Evolutionary conservation across 1,140 invertebrate species (phyloP), one percentile per base, ranked within the genome.

Genomic region (Pseudachorutes palmiensis): DNA sequence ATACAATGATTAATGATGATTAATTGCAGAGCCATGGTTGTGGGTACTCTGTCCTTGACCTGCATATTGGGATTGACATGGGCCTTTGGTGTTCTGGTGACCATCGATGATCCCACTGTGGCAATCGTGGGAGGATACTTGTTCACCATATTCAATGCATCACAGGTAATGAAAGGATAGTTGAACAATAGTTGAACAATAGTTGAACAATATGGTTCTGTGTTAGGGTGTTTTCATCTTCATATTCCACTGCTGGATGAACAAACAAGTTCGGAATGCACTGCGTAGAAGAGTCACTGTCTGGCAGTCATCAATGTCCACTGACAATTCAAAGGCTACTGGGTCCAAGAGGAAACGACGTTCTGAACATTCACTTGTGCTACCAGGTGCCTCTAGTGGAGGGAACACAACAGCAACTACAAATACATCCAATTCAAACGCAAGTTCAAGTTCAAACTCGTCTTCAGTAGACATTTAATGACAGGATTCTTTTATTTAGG

Each of bases 91-190:
- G 2, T 41, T 26, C 24, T 63, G 3, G 12, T 63, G 26, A 31
- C 14, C 3, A 63, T 63, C 28, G 30, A 3, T 16, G 28, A 63
- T 26, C 2, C 19, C 5, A 63, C 5, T 12, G 14, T 45, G 19
- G 32, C 61, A 26, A 63, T 5, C 3, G 61, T 63, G 2, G 61
- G 26, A n/a, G 32, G 31, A 31, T 63, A 63, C 28, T 16, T 63
- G 2, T 63, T 63, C 24, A 63, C 61, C 36, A 63, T 63, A 24
- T 48, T 63, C 36, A 63, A 63, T 32, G 61, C 61, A n/a, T 63
- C 61, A 3, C 61, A 63, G 61, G 61, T 63, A 63, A 45, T 16
- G 12, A n/a, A n/a, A 45, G 36, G 28, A 2, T 61, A 22, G 2
- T 16, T 33, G 16, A 31, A 2, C 9, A 61, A 29, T 36, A 36